These are phyloP conservation scores for Pipistrellus pygmaeus DNA, from an alignment of 2,797 vertebrate species.

Conservation along the genomic window DNA sequence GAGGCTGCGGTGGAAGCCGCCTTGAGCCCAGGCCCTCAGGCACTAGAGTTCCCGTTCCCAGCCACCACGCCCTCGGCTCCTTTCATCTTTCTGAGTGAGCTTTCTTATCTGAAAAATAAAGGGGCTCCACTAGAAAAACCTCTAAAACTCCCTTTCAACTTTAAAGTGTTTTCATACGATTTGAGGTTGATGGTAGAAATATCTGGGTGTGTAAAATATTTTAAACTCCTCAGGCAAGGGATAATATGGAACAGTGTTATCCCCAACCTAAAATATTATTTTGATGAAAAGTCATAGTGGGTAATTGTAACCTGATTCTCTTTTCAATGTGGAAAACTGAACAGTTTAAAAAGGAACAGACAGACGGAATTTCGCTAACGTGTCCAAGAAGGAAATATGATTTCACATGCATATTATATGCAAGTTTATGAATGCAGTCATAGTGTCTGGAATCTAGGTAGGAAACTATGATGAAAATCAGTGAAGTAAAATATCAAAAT, in stretches of 20 bases:
- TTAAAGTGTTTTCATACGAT: constrained; percentile 48
- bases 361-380: constrained; percentile 83
- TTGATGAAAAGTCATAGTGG: constrained; percentile 73
- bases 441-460: constrained; percentile 80
- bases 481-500: constrained; percentile 83
- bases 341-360: constrained; percentile 81
- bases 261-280: constrained; percentile 73
- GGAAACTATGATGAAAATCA: constrained; percentile 83
- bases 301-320: constrained; percentile 82
- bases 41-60: neutral
- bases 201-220: constrained; percentile 60
- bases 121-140: constrained; percentile 4
- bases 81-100: neutral
- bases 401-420: constrained; percentile 83
- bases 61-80: neutral
- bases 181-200: constrained; percentile 67
- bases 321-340: constrained; percentile 83
- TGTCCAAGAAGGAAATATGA: constrained; percentile 83
- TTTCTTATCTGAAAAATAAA: constrained; percentile 55
- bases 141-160: constrained; percentile 52
- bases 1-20: fast-evolving
- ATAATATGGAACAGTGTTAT: constrained; percentile 66
- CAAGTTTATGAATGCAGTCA: constrained; percentile 83
- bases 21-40: neutral
- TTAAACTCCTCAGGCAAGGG: constrained; percentile 51